These are phyloP conservation scores for Liasis olivaceus DNA, from an alignment of 2,797 vertebrate genomes.

Conservation along the genomic window DNA sequence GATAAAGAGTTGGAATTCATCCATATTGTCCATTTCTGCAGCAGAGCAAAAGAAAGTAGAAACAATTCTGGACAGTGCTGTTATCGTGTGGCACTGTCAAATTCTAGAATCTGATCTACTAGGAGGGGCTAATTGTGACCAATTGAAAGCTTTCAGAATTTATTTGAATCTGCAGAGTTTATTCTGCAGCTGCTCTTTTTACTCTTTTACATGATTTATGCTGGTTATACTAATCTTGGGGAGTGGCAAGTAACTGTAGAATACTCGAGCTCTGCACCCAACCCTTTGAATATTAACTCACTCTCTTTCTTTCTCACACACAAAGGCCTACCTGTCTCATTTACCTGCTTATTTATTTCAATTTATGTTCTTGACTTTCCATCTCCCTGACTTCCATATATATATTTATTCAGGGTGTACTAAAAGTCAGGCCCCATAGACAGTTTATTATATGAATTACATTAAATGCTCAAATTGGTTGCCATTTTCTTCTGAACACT, in stretches of 20 bases:
- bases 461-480: neutral
- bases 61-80: neutral
- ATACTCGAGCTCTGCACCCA: neutral
- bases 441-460: neutral
- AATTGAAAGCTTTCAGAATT: neutral
- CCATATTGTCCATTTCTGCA: neutral
- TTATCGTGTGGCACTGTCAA: neutral
- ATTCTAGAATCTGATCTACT: neutral
- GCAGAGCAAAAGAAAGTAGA: neutral
- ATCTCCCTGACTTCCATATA: neutral
- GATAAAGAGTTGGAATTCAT: neutral
- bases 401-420: neutral
- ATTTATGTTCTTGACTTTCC: neutral
- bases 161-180: neutral
- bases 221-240: neutral
- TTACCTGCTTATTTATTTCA: neutral
- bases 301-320: neutral
- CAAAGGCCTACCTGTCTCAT: neutral
- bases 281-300: neutral
- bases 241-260: neutral
- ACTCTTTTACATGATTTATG: neutral
- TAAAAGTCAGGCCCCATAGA: neutral
- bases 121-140: neutral
- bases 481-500: neutral
- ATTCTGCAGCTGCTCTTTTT: neutral